Conservation (phyloP, 2,888 invertebrate species). For the Ypsolopha sequella region DNA sequence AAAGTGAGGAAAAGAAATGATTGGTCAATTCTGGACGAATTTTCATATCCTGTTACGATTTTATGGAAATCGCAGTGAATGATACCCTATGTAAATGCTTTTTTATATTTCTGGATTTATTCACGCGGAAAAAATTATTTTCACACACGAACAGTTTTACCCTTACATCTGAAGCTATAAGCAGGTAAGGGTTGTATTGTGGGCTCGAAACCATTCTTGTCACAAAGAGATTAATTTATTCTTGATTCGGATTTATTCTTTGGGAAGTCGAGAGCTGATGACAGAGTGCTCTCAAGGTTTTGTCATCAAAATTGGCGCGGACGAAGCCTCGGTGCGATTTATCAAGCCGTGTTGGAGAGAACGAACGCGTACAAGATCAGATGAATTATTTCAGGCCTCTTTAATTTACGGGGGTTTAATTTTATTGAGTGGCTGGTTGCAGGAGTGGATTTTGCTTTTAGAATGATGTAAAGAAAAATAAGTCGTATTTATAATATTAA, state of each 20-base stretch:
- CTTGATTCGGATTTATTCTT: constrained; percentile 60
- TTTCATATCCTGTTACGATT: constrained; percentile 5
- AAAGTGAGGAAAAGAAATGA: constrained; percentile 38
- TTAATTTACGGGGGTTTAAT: background rate
- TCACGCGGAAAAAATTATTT: too few species aligned
- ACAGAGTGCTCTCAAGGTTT: constrained; percentile 60
- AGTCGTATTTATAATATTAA: too few species aligned
- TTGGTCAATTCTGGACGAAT: constrained; percentile 20
- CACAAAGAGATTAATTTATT: constrained; percentile 66
- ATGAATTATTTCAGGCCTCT: constrained; percentile 16
- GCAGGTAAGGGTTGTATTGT: constrained; percentile 20
- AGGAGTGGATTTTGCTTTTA: too few species aligned
- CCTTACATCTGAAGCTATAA: too few species aligned
- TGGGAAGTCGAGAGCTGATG: constrained; percentile 47
- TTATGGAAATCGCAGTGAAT: background rate
- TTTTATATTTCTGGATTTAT: too few species aligned
- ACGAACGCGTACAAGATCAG: constrained; percentile 24
- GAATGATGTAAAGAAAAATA: too few species aligned
- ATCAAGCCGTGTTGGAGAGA: constrained; percentile 47
- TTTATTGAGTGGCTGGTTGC: background rate
- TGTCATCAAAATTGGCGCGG: constrained; percentile 59
- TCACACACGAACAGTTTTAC: too few species aligned
- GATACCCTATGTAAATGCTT: too few species aligned
- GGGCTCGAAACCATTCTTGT: constrained; percentile 40
- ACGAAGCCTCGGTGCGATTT: constrained; percentile 45